phyloP scores from a whole-genome alignment of 2,113 vertebrate genomes.

The Austrofundulus limnaeus region DNA sequence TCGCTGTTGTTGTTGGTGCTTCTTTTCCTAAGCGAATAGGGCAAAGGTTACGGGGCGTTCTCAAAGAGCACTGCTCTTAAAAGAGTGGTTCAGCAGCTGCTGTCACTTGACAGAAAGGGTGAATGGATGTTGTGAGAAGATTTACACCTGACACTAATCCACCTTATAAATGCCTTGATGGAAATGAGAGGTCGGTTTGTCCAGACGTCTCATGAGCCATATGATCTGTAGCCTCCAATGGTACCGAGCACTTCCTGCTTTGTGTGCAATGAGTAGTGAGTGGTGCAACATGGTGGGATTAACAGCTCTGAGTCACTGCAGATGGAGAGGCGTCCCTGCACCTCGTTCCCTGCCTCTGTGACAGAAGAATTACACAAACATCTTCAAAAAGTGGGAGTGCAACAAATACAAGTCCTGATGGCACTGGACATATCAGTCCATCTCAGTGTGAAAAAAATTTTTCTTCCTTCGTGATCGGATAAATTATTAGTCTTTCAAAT shows the following conservation, averaged over 20 bases:
- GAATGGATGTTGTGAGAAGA: slow-evolving; percentile 30
- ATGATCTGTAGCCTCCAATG: slow-evolving; percentile 8
- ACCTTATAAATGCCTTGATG: slow-evolving; percentile 24
- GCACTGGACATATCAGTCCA: slow-evolving; percentile 26
- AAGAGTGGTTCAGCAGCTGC: slow-evolving; percentile 40
- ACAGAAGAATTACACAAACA: slow-evolving; percentile 35
- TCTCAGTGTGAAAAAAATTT: slow-evolving; percentile 24
- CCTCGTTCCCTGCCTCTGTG: slow-evolving; percentile 44
- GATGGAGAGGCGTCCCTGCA: slow-evolving; percentile 67
- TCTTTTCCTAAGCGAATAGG: slow-evolving; percentile 67
- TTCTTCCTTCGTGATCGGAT: slow-evolving; percentile 23
- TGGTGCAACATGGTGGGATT: slow-evolving; percentile 41
- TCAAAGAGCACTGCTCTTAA: slow-evolving; percentile 72
- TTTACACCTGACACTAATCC: slow-evolving; percentile 35
- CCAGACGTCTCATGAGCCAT: not conserved
- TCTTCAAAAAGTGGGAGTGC: slow-evolving; percentile 58
- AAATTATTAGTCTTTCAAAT: slow-evolving; percentile 19
- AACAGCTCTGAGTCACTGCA: slow-evolving; percentile 41
- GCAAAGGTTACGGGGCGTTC: slow-evolving; percentile 36
- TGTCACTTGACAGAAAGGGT: slow-evolving; percentile 9
- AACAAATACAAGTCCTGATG: slow-evolving; percentile 43
- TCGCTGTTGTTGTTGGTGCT: slow-evolving; percentile 50
- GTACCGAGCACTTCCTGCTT: not conserved
- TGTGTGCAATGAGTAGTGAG: slow-evolving; percentile 43
- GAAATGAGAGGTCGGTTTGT: slow-evolving; percentile 16